Base-by-base conservation (phyloP, 2,888 invertebrate species). In the Camptogramma bilineatum region DNA sequence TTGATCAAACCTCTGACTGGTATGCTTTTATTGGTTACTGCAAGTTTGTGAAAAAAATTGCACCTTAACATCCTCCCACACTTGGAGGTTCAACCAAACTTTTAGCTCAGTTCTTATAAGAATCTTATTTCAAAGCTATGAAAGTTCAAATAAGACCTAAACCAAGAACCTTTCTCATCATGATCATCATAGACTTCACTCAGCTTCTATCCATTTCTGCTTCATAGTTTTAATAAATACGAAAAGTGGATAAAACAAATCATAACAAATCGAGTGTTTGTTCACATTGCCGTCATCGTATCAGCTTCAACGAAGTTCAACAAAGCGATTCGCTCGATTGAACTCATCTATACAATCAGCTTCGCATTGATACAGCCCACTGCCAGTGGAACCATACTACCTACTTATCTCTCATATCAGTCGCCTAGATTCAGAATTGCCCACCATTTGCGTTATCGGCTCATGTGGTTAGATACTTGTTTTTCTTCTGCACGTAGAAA, bases 351-450 rank as follows among this genome's bases (percentile, higher is more conserved):
- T 19, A 47, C 47, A 47, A 47, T 48, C 21, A 48, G 48, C 48
- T 21, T 48, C 48, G 13, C 48, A 48, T 48, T 48, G 48, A 21
- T 21, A 21, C 48, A 48, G 2, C 48, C 48, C 48, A 48, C 48
- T 48, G 21, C 13, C 48, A 19, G 21, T 48, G 9, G 21, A 48
- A 48, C 48, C 48, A 19, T 28, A 24, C 24, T 28, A 13, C n/a
- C 13, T 19, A 24, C 19, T 48, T 48, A 47, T 42, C 51, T 51
- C 31, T 51, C 7, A 4, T 18, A 52, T 34, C 34, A 13, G 52
- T 17, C 34, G 34, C 34, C 28, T 10, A 13, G 52, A 18, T 39
- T 34, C 34, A 52, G 18, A 52, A 34, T 39, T 19, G 17, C 19
- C 34, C 13, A 17, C 52, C 34, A 52, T 13, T 52, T 31, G 9